Evolutionary conservation across 2,113 vertebrate species (phyloP).

Genomic region (Pterocles gutturalis): DNA sequence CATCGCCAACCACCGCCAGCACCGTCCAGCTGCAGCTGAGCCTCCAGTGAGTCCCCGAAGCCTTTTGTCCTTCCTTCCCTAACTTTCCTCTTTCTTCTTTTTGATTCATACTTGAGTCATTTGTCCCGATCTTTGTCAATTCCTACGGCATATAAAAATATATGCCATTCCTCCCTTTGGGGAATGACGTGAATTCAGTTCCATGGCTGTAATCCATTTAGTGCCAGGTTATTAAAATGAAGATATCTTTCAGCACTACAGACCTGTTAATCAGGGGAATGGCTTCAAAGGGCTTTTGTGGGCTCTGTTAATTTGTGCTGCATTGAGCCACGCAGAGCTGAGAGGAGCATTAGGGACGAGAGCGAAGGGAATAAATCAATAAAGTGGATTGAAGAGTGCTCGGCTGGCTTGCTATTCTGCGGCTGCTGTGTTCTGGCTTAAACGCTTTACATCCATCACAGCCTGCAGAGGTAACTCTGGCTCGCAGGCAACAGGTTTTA

Average conservation of each 20-base stretch:
- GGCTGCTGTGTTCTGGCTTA: constrained; percentile 18
- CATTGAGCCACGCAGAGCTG: constrained; percentile 30
- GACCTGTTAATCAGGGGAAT: constrained; percentile 69
- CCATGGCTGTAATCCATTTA: constrained; percentile 49
- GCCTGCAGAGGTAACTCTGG: constrained; percentile 22
- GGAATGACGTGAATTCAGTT: neutral
- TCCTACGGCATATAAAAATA: neutral
- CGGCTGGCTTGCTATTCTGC: constrained; percentile 22
- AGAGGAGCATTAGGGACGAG: constrained; percentile 36
- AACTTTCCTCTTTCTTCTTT: neutral
- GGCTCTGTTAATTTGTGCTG: constrained; percentile 60
- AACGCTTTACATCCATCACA: constrained; percentile 44
- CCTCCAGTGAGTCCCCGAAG: neutral
- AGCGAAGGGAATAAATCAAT: constrained; percentile 59
- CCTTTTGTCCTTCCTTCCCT: neutral
- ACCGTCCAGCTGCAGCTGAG: neutral
- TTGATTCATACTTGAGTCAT: neutral
- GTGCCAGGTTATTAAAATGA: constrained; percentile 67
- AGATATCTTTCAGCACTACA: constrained; percentile 55
- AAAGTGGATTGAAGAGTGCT: constrained; percentile 26
- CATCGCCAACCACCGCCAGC: neutral
- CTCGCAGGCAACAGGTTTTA: constrained; percentile 34
- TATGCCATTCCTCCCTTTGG: constrained; percentile 30
- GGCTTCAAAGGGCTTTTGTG: constrained; percentile 58
- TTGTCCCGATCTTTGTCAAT: constrained; percentile 21